Conservation (phyloP, 2,113 vertebrate species). For the Catagonus wagneri region DNA sequence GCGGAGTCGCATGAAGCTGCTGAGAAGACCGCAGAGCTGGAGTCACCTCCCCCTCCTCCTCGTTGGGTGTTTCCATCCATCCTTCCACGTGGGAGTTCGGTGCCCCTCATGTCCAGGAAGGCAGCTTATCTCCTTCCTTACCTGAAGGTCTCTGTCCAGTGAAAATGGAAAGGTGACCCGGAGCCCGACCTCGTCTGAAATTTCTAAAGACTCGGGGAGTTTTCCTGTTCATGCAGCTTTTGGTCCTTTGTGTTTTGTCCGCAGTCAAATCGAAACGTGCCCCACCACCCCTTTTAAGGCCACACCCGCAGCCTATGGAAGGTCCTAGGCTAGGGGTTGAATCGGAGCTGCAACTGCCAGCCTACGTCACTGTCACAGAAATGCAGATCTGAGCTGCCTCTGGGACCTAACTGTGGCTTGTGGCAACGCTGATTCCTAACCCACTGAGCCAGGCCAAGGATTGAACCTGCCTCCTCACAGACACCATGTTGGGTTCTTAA, state of each 20-base stretch:
- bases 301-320: too few relatives aligned
- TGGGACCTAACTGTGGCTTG: too few relatives aligned
- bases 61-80: neutral
- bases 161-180: neutral
- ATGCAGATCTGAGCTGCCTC: too few relatives aligned
- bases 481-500: too few relatives aligned
- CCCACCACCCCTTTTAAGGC: neutral
- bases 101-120: fast-evolving
- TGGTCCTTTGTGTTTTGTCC: neutral
- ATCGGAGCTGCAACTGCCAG: too few relatives aligned
- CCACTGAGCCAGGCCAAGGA: too few relatives aligned
- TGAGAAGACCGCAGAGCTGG: neutral
- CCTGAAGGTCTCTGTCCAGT: neutral
- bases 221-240: neutral
- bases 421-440: too few relatives aligned
- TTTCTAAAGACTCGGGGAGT: neutral
- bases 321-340: too few relatives aligned
- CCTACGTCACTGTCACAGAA: too few relatives aligned
- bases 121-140: neutral
- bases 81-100: too few relatives aligned
- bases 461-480: too few relatives aligned
- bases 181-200: neutral
- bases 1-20: neutral
- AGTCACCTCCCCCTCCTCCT: neutral
- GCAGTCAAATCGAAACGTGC: neutral